These are phyloP conservation scores for Drosophila fuyamai DNA, from an alignment of 1,140 invertebrate species.

Conservation along the genomic window DNA sequence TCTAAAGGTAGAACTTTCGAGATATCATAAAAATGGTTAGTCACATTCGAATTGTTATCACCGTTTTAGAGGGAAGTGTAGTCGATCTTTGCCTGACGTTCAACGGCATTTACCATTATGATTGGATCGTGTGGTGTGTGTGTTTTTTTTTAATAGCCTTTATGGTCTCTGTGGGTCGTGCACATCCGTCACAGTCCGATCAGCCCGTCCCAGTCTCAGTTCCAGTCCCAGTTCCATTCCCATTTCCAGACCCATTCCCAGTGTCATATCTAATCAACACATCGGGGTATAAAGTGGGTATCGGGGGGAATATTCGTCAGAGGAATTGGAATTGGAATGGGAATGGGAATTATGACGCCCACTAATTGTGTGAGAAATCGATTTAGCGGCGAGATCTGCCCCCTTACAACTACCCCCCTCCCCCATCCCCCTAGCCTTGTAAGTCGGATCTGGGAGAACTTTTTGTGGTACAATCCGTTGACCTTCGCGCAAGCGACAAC, in stretches of 20 bases:
- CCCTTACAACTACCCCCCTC: not conserved
- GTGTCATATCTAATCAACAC: constrained; percentile 72
- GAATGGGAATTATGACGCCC: constrained; percentile 60
- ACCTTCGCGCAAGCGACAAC: constrained; percentile 49
- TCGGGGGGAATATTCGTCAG: constrained; percentile 23
- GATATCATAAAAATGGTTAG: not conserved
- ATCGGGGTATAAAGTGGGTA: constrained; percentile 9
- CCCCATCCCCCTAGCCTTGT: not conserved
- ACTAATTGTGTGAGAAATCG: constrained; percentile 72
- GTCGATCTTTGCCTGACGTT: constrained; percentile 20
- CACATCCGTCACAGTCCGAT: constrained; percentile 42
- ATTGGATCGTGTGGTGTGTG: constrained; percentile 34
- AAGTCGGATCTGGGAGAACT: constrained; percentile 30
- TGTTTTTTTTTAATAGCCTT: constrained; percentile 38
- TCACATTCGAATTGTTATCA: constrained; percentile 1
- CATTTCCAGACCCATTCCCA: constrained; percentile 12
- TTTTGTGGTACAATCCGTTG: constrained; percentile 27
- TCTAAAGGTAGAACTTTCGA: not conserved
- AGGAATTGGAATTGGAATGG: constrained; percentile 2
- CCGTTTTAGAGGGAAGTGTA: not conserved
- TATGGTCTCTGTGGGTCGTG: constrained; percentile 50
- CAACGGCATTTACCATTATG: constrained; percentile 31
- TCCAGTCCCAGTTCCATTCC: constrained; percentile 4
- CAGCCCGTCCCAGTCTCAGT: constrained; percentile 2
- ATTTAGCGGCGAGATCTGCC: constrained; percentile 35